phyloP scores from a whole-genome alignment of 2,113 vertebrate species.

The Catagonus wagneri region DNA sequence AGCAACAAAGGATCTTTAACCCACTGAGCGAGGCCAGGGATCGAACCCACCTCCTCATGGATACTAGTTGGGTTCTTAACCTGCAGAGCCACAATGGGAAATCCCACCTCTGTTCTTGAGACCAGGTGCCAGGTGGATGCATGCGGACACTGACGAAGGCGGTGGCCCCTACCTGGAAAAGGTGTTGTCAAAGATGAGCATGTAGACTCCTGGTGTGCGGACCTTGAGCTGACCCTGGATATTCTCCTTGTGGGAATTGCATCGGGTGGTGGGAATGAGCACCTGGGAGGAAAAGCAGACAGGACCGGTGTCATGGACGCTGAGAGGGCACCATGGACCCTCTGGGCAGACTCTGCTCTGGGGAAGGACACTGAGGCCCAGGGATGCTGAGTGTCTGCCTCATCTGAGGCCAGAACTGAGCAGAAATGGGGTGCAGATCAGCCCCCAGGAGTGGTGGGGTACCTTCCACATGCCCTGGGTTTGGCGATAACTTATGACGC shows the following conservation, averaged over 20 bases:
- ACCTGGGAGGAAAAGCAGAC: slow-evolving; percentile 88
- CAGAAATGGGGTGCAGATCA: not conserved
- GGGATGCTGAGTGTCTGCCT: not conserved
- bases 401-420: not conserved
- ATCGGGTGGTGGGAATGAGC: slow-evolving; percentile 96
- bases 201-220: slow-evolving; percentile 93
- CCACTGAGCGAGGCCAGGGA: too few relatives aligned
- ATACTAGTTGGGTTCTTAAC: too few relatives aligned
- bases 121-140: not conserved
- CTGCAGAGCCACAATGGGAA: too few relatives aligned
- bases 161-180: slow-evolving; percentile 93
- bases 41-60: too few relatives aligned
- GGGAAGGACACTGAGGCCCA: not conserved
- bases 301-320: not conserved
- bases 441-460: not conserved
- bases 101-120: not conserved
- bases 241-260: slow-evolving; percentile 95
- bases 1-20: too few relatives aligned
- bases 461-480: not conserved
- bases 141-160: accelerated
- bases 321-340: not conserved
- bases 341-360: not conserved
- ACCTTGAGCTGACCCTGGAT: slow-evolving; percentile 96
- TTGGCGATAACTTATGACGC: not conserved
- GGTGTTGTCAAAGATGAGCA: slow-evolving; percentile 97